Base-by-base conservation (phyloP, 2,113 vertebrate species). In the Trinectes maculatus region DNA sequence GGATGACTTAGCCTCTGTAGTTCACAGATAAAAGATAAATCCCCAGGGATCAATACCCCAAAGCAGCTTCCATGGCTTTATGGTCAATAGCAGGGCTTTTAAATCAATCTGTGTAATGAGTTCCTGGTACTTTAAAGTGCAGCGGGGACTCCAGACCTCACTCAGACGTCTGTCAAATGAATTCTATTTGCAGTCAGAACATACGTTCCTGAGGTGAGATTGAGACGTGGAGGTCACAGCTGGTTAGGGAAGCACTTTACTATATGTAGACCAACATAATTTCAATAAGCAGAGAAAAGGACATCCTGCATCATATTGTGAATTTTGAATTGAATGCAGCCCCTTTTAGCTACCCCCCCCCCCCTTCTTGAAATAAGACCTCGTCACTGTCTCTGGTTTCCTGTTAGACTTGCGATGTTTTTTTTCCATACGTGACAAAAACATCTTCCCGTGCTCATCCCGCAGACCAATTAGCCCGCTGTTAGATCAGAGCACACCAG, bases 401-500 rank as follows among this genome's bases (percentile, higher is more conserved):
- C 37, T 2, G 43, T 24, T 22, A 13, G 21, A 46, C 43, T 56
- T 10, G 16, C 8, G 8, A 42, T 3, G 18, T 11, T 22, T 24
- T 34, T 15, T 11, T 24, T 21, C 8, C 21, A 12, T 9, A 4
- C 1, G 9, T 88, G 77, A 89, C 89, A 88, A 76, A 78, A 87
- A 79, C 88, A 90, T 70, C 73, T 46, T 77, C 72, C 90, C 82
- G 82, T 82, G 47, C 67, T 79, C 89, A 59, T 87, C 40, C 88
- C 55, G 8, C 90, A 99, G 98, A 89, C 96, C 98, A 89, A 96
- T 96, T 90, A 98, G 96, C 86, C 97, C 96, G 74, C 95, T 98
- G 91, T 92, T 99, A 90, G 96, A 98, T 93, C 97, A 98, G 93
- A 98, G 94, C 88, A 95, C 95, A 78, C 95, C 95, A 64, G 96